Conservation (phyloP, 1,140 invertebrate genomes). For the Anthonomus grandis region DNA sequence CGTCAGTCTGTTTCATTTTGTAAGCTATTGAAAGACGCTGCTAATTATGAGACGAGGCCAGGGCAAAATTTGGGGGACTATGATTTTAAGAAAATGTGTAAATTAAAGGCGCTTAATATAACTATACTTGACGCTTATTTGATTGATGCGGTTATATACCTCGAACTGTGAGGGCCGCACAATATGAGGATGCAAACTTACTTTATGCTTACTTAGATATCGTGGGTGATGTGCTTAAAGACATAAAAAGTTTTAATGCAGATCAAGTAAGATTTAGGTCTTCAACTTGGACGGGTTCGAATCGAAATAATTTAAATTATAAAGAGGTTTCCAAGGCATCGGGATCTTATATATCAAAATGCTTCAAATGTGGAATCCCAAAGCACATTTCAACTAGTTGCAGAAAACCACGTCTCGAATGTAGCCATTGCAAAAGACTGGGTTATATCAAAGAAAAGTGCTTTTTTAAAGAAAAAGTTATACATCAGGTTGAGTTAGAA, state of each 20-base stretch:
- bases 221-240: conserved; percentile 15
- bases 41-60: conserved; percentile 15
- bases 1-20: conserved; percentile 6
- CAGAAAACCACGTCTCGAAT: background rate
- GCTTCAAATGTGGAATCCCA: background rate
- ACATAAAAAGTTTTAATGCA: conserved; percentile 4
- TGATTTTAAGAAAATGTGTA: conserved; percentile 21
- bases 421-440: background rate
- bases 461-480: background rate
- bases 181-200: background rate
- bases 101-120: conserved; percentile 18
- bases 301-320: background rate
- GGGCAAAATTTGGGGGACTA: conserved; percentile 22
- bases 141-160: conserved; percentile 2
- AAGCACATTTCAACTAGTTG: background rate
- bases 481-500: background rate
- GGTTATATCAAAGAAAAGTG: background rate
- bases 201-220: conserved; percentile 7
- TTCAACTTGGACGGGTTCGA: background rate
- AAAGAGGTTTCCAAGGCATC: background rate
- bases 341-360: background rate
- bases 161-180: background rate
- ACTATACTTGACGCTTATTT: conserved; percentile 17
- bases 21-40: conserved; percentile 15
- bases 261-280: background rate